Evolutionary conservation across 2,113 vertebrate genomes (phyloP), one percentile per base, ranked within the genome.

Genomic region (Turdus rufiventris): DNA sequence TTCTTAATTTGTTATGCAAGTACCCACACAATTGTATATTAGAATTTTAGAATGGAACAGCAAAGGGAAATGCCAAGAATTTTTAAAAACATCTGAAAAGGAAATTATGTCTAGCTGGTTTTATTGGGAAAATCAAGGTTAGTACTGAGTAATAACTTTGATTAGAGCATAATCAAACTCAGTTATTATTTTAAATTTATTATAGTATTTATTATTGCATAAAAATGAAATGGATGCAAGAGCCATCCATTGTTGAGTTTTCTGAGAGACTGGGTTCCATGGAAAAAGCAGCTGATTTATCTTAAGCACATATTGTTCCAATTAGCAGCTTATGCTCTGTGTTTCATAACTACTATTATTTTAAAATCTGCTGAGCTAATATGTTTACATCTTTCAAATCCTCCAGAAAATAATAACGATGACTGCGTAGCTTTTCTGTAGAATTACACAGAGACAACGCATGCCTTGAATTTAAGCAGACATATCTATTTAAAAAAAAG

Each of bases 351-450:
- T 84, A 53, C 65, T 91, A 68, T 20, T 89, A 62, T 81, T 95
- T 84, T 89, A 29, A 89, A 89, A 79, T 89, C 45, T 91, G 57
- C 57, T 91, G 73, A 78, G 45, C 31, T 91, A 87, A 78, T 92
- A 34, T 48, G 48, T 60, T 87, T 78, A 25, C 28, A 84, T 8
- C 6, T 87, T 92, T 65, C 29, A 95, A 72, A 87, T 94, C 14
- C 66, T 78, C 45, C 57, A 78, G 40, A 78, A 92, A 92, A 38
- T 89, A 85, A 61, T 51, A 67, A 84, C 81, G 61, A 68, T 87
- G 26, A 62, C 48, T 61, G 18, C 45, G 47, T n/a, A 57, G 33
- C 75, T 91, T 87, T 89, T 81, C 48, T 4, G 0, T 63, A 36
- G 42, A 81, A 58, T 73, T 63, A 73, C 53, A 86, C 40, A 58